These are phyloP conservation scores for Echeneis naucrates DNA, from an alignment of 2,797 vertebrate genomes.

Conservation along the genomic window DNA sequence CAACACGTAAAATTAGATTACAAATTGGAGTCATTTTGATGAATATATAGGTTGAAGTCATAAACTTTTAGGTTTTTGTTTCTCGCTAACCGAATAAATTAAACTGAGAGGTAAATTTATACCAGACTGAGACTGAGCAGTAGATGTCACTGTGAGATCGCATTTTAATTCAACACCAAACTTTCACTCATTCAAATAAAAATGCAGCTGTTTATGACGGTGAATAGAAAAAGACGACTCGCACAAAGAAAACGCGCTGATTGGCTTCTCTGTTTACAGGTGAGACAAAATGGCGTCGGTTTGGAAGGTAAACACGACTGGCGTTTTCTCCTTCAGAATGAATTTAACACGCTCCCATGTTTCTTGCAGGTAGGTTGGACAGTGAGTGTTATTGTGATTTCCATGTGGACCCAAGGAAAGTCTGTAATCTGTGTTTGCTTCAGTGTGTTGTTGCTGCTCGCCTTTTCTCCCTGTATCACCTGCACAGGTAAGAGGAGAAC, in stretches of 20 bases:
- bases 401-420: too few species aligned
- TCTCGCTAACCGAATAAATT: too few species aligned
- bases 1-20: too few species aligned
- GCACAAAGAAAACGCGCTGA: not conserved
- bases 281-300: conserved; percentile 27
- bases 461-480: not conserved
- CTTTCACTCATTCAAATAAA: not conserved
- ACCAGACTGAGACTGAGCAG: conserved; percentile 11
- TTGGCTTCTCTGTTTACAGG: conserved; percentile 11
- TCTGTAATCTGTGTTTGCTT: conserved; percentile 4
- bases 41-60: too few species aligned
- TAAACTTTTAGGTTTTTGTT: too few species aligned
- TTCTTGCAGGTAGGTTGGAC: conserved; percentile 18
- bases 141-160: conserved; percentile 24
- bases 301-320: not conserved
- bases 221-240: not conserved
- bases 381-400: accelerated
- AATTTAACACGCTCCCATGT: accelerated
- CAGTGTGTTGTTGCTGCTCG: conserved; percentile 22
- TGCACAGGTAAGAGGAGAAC: not conserved
- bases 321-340: not conserved
- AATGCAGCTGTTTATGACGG: not conserved
- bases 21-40: too few species aligned
- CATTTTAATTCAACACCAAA: too few species aligned
- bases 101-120: too few species aligned